Percentiles rank a stretch among this genome's conserved stretches.
These are phyloP conservation scores for Mormyrus lacerda DNA, from an alignment of 2,113 vertebrate species.

Conservation along the genomic window DNA sequence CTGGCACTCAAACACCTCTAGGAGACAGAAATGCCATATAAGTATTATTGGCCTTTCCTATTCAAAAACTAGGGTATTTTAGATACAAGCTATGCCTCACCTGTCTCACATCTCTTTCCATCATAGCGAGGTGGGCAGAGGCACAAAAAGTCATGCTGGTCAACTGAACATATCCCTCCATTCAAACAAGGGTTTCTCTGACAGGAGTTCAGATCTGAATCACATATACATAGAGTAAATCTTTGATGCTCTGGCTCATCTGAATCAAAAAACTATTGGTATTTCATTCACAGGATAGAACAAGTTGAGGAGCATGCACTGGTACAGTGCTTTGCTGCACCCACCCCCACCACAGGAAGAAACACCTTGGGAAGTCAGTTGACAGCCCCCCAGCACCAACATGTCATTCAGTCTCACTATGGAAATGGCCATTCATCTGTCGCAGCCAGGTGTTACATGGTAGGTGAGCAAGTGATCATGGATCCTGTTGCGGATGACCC, in stretches of 20 bases:
- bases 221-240: background rate
- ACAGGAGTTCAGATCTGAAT: conserved; percentile 52
- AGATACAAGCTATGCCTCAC: conserved; percentile 32
- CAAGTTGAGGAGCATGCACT: background rate
- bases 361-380: background rate
- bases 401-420: too few species aligned
- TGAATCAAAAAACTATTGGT: background rate
- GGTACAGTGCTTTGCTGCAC: background rate
- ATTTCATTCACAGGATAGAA: background rate
- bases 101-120: conserved; percentile 54
- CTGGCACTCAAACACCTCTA: conserved; percentile 56
- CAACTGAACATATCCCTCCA: conserved; percentile 55
- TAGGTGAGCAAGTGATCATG: too few species aligned
- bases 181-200: conserved; percentile 52
- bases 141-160: conserved; percentile 43
- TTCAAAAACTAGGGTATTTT: background rate
- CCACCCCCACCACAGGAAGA: background rate
- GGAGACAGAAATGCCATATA: background rate
- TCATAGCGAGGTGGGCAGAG: conserved; percentile 52
- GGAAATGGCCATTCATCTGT: too few species aligned
- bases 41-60: background rate
- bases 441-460: too few species aligned
- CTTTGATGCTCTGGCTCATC: background rate
- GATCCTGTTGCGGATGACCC: too few species aligned
- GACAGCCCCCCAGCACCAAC: too few species aligned